Conservation (phyloP, 2,113 vertebrate species). For the Emydura subglobosa region DNA sequence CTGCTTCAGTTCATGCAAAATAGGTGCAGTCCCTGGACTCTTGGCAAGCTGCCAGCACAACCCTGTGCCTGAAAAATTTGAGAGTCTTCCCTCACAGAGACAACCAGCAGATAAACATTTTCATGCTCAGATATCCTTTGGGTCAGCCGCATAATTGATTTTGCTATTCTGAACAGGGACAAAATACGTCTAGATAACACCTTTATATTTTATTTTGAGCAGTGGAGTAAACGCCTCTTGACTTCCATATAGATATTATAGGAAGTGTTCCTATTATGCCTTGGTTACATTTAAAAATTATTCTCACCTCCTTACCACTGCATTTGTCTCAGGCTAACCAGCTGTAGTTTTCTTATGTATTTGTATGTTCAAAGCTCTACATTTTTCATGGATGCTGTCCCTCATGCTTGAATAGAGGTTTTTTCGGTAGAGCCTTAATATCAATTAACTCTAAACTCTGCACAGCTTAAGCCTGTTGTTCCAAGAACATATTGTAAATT, state of each 20-base stretch:
- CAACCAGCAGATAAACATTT: not conserved
- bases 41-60: not conserved
- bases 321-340: not conserved
- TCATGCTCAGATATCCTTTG: not conserved
- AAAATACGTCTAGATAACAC: not conserved
- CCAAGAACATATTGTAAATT: slow-evolving; percentile 20
- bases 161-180: not conserved
- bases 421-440: too few species aligned
- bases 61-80: not conserved
- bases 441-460: not conserved
- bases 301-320: not conserved
- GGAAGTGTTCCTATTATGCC: not conserved
- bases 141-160: not conserved
- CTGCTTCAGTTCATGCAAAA: not conserved
- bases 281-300: not conserved
- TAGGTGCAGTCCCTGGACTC: not conserved
- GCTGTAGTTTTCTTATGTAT: not conserved
- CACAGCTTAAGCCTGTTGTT: accelerated
- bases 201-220: not conserved
- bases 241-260: not conserved
- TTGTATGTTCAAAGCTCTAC: not conserved
- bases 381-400: not conserved
- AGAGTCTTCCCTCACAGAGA: not conserved
- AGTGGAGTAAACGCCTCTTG: not conserved
- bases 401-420: too few species aligned